Conservation (phyloP, 2,888 invertebrate species). For the Nephrotoma guestfalica region DNA sequence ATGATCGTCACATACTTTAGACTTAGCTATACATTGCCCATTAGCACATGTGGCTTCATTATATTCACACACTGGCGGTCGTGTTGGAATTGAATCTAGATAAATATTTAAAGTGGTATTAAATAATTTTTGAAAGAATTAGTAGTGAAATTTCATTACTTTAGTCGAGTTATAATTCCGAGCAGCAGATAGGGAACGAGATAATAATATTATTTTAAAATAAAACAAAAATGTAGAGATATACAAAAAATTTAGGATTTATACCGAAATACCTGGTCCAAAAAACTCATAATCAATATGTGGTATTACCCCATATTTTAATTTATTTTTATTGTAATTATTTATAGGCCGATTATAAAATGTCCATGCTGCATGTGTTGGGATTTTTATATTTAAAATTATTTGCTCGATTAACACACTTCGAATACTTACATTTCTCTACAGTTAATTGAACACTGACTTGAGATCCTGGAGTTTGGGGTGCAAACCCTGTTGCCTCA, state of each 20-base stretch:
- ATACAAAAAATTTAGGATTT: conserved; percentile 1
- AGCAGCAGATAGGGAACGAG: neutral
- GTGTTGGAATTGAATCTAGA: conserved; percentile 16
- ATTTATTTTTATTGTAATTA: conserved; percentile 29
- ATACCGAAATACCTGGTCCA: conserved; percentile 36
- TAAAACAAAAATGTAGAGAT: neutral
- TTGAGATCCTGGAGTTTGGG: conserved; percentile 46
- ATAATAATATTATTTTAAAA: neutral
- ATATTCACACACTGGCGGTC: conserved; percentile 41
- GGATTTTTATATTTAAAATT: neutral
- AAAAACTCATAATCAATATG: conserved; percentile 42
- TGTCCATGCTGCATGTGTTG: conserved; percentile 28
- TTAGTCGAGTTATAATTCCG: neutral
- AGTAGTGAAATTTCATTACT: neutral
- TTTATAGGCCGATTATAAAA: conserved; percentile 19
- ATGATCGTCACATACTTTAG: conserved; percentile 57
- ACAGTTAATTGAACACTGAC: conserved; percentile 57
- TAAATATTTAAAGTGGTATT: conserved; percentile 1
- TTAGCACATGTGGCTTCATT: conserved; percentile 79
- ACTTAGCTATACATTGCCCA: conserved; percentile 59
- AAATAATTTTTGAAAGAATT: neutral
- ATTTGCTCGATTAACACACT: neutral
- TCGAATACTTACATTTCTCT: conserved; percentile 52
- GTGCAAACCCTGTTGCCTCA: conserved; percentile 53
- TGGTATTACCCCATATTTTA: conserved; percentile 42